Conservation (phyloP, 2,113 vertebrate species). For the Callocephalon fimbriatum region DNA sequence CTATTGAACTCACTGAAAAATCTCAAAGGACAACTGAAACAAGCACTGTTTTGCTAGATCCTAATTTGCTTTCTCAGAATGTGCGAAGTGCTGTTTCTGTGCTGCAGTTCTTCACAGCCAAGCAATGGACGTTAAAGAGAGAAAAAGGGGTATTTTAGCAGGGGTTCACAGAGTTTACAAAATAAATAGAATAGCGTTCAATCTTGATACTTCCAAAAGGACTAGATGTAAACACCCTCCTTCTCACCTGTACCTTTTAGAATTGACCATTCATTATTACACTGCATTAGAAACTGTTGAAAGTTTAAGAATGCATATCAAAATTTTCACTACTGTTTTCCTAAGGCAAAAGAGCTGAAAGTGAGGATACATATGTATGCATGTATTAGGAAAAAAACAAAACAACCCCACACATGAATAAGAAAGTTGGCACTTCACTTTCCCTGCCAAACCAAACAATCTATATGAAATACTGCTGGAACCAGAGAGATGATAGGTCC, state of each 20-base stretch:
- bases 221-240: not conserved
- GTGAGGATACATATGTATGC: not conserved
- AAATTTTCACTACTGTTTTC: not conserved
- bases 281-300: not conserved
- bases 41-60: not conserved
- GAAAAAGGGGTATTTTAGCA: not conserved
- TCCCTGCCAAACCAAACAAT: not conserved
- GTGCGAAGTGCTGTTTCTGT: not conserved
- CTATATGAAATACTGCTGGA: not conserved
- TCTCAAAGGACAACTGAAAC: not conserved
- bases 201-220: not conserved
- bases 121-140: not conserved
- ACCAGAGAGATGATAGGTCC: not conserved
- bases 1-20: not conserved
- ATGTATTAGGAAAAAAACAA: not conserved
- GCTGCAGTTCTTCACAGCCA: not conserved
- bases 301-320: not conserved
- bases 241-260: not conserved
- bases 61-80: not conserved
- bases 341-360: not conserved
- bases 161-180: not conserved
- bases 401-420: not conserved
- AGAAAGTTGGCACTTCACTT: not conserved
- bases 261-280: not conserved
- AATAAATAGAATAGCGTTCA: not conserved